These are phyloP conservation scores for Lontra canadensis DNA, from an alignment of 2,113 vertebrate genomes.

Conservation along the genomic window DNA sequence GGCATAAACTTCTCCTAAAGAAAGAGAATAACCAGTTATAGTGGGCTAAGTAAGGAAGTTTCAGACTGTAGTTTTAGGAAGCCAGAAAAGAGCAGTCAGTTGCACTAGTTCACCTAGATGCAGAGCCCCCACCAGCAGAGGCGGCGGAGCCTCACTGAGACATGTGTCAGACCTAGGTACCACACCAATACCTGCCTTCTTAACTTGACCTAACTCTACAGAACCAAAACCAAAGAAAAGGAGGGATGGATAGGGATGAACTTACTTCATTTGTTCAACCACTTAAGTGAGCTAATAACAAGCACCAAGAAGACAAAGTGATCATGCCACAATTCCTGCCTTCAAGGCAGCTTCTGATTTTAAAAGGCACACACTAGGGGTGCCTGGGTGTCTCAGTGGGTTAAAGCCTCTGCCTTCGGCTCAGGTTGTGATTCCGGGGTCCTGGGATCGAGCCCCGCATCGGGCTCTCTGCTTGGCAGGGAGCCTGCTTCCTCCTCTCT, in stretches of 20 bases:
- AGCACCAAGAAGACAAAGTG: slow-evolving; percentile 17
- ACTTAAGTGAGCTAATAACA: background rate
- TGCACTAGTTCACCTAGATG: background rate
- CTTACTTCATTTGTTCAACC: background rate
- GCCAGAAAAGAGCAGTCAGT: background rate
- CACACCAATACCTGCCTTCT: background rate
- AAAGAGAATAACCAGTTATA: background rate
- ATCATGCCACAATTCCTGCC: background rate
- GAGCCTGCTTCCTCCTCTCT: too few relatives aligned
- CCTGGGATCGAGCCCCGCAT: too few relatives aligned
- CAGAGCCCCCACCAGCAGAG: background rate
- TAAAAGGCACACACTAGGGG: background rate
- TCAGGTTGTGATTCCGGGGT: too few relatives aligned
- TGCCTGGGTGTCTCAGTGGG: too few relatives aligned
- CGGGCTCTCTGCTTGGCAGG: too few relatives aligned
- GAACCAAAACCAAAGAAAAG: background rate
- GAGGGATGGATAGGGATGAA: background rate
- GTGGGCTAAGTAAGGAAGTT: background rate
- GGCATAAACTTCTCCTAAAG: slow-evolving; percentile 93
- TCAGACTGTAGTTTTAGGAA: background rate
- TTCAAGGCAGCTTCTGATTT: background rate
- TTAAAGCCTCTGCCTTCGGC: too few relatives aligned
- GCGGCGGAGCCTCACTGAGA: background rate
- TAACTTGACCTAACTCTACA: background rate
- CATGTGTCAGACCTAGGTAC: background rate